Evolutionary conservation across 2,797 vertebrate genomes (phyloP), one percentile per base, ranked within the genome.

Genomic region (Cheirogaleus major): DNA sequence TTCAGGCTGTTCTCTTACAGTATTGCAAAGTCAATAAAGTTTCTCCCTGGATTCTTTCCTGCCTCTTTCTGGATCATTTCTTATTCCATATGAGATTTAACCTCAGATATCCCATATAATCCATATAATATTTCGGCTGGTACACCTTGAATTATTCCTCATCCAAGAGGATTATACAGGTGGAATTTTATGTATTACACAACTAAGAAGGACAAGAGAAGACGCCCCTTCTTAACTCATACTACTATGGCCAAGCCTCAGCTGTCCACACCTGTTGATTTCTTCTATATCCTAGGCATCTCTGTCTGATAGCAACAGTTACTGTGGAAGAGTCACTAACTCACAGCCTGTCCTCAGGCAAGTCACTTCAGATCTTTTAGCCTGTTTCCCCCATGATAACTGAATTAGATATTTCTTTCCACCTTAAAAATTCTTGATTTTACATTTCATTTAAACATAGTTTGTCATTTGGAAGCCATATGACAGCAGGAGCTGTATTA

Each of bases 341-440:
- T 91, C 57, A 95, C 9, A 43, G 52, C 48, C 4, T 82, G 20
- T 32, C 80, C 14, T 65, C 17, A 73, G 30, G 17, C 10, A 95
- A 92, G 15, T 89, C 17, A 93, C 3, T 83, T 95, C 48, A 73
- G n/a, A 89, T 87, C 30, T 93, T 83, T 89, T 35, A 97, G 30
- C 9, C 20, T 89, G 7, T 93, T 93, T 83, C 6, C 1, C 41
- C 45, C 59, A 92, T 85, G 18, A 55, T 7, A 88, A 32, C 41
- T 95, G 9, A 69, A 52, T 45, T 67, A 85, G 10, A 10, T 72
- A 50, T 69, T 70, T 69, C 11, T 88, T 67, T 90, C 5, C 35
- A 70, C 90, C 13, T 78, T 78, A 82, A 88, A 89, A 91, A 41
- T 84, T 20, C 27, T 82, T 89, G 4, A 61, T 67, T 90, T 90